Evolutionary conservation across 1,140 invertebrate species (phyloP), one percentile per base, ranked within the genome.

Genomic region (Dufourea novaeangliae): DNA sequence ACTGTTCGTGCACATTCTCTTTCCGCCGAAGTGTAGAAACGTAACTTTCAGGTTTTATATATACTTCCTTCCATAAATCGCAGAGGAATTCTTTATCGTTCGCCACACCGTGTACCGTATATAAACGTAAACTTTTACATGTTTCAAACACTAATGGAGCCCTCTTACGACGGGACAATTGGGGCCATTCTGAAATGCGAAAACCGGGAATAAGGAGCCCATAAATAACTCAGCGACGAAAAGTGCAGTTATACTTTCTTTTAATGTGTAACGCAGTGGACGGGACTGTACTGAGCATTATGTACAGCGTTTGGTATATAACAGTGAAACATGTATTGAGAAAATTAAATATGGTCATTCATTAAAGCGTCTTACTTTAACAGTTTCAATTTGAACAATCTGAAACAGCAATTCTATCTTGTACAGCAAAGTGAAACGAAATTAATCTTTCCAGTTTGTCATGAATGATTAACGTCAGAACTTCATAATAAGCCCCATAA

Each of bases 71-170:
- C 20, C 41, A 72, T 62, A 72, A 72, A 72, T 72, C 56, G 32
- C 37, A 12, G n/a, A 72, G 17, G n/a, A 27, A 72, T 62, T 62
- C 57, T 50, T 61, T 62, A 62, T 62, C 69, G 69, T 72, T 62
- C 22, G 29, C 41, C 54, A 29, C 37, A n/a, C 46, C 3, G 46
- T 50, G 46, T 50, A n/a, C 46, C 20, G 46, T 50, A 50, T 50
- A 50, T 50, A 50, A 50, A 50, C 46, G 46, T 50, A 50, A 50
- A 50, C 46, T 50, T 50, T 50, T 50, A 50, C 46, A 50, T 50
- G 46, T 50, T 50, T 50, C 46, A 50, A 50, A 50, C 46, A 8
- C 46, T 50, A 50, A 50, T 50, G 46, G 46, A 50, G 46, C 5
- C 8, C 46, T n/a, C 20, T 0, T 17, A n/a, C 46, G 46, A n/a